These are phyloP conservation scores for Phymatocera aterrima DNA, from an alignment of 2,888 invertebrate species.

Conservation along the genomic window DNA sequence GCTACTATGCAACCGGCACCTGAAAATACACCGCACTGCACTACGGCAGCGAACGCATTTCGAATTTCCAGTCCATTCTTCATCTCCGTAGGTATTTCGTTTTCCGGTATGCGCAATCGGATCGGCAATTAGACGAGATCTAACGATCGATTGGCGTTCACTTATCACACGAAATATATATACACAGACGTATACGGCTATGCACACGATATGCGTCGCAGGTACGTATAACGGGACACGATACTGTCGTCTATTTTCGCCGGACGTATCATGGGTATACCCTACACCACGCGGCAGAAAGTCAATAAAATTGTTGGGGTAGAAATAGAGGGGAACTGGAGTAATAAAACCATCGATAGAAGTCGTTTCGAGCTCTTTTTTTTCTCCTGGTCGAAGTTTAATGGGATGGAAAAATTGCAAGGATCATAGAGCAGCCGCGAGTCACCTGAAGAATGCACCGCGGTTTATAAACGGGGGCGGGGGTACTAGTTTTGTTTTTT, in stretches of 20 bases:
- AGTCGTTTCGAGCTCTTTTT: conserved; percentile 60
- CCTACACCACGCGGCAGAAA: background rate
- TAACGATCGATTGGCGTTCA: background rate
- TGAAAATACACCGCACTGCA: background rate
- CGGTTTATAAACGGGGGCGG: too few species aligned
- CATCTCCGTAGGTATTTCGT: background rate
- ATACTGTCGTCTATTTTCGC: conserved; percentile 5
- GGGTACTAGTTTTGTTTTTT: too few species aligned
- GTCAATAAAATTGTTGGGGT: conserved; percentile 35
- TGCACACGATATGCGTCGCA: too few species aligned
- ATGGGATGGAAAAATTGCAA: conserved; percentile 70
- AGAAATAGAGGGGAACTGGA: conserved; percentile 66
- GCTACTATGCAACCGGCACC: too few species aligned
- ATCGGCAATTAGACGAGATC: background rate
- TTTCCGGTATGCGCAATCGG: too few species aligned
- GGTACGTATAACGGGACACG: background rate
- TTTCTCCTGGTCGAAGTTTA: conserved; percentile 61
- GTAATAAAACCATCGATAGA: conserved; percentile 69
- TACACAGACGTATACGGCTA: too few species aligned
- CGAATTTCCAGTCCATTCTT: background rate
- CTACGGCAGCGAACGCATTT: background rate
- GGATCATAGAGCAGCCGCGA: conserved; percentile 52
- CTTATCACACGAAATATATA: too few species aligned
- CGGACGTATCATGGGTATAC: background rate
- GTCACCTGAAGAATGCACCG: background rate